Conservation (phyloP, 2,113 vertebrate species). For the Tachuris rubrigastra region DNA sequence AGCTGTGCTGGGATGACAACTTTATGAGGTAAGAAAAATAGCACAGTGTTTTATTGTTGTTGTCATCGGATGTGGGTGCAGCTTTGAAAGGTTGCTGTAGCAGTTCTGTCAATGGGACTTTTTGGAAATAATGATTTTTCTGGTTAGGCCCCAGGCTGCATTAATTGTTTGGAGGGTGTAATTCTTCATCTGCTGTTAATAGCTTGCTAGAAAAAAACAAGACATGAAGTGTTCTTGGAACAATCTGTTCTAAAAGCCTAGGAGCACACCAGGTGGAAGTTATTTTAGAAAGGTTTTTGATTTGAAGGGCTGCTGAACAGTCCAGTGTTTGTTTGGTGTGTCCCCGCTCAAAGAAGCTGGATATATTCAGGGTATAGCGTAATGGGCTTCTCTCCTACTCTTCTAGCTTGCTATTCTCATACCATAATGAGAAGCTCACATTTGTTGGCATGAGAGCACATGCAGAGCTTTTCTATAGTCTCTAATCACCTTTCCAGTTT, state of each 20-base stretch:
- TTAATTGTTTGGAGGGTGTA: slow-evolving; percentile 14
- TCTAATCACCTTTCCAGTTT: background rate
- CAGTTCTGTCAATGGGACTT: background rate
- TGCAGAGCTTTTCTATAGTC: background rate
- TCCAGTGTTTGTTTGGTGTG: background rate
- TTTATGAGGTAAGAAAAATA: slow-evolving; percentile 55
- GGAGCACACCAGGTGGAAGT: background rate
- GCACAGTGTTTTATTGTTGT: slow-evolving; percentile 5
- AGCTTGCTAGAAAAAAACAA: background rate
- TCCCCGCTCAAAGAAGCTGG: background rate
- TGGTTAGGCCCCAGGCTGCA: background rate
- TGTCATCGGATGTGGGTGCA: background rate
- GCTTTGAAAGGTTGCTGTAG: slow-evolving; percentile 34
- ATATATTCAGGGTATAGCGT: background rate
- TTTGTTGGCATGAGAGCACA: background rate
- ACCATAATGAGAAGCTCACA: background rate
- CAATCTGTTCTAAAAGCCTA: background rate
- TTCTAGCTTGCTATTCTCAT: background rate
- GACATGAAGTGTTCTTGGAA: background rate
- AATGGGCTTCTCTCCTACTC: background rate
- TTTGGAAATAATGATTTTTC: slow-evolving; percentile 23
- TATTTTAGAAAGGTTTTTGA: slow-evolving; percentile 24
- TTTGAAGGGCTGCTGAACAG: background rate
- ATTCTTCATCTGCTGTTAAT: slow-evolving; percentile 10
- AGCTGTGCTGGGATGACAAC: slow-evolving; percentile 45